Conservation (phyloP, 1,140 invertebrate species). For the Trachelipus rathkii region DNA sequence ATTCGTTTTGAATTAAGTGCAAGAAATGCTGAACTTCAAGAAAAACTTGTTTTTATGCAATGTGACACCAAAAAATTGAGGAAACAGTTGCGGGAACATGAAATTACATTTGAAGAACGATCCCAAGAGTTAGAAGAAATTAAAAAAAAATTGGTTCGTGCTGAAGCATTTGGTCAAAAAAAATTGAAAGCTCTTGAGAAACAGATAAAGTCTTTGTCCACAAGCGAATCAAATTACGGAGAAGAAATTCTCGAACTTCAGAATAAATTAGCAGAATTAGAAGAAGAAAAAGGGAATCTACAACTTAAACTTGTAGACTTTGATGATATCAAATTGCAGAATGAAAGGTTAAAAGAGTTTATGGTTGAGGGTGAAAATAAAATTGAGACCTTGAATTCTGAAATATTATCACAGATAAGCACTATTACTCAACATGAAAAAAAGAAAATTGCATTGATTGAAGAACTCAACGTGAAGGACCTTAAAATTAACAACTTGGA, state of each 20-base stretch:
- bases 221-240: constrained; percentile 56
- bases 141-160: constrained; percentile 77
- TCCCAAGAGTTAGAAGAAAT: constrained; percentile 65
- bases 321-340: constrained; percentile 56
- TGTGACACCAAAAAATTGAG: constrained; percentile 46
- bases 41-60: constrained; percentile 55
- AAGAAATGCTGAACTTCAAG: constrained; percentile 56
- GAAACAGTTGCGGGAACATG: constrained; percentile 46
- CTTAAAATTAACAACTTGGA: constrained; percentile 58
- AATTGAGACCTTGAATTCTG: constrained; percentile 52
- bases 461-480: constrained; percentile 54
- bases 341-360: constrained; percentile 52
- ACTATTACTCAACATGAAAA: constrained; percentile 61
- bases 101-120: constrained; percentile 50
- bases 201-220: constrained; percentile 66
- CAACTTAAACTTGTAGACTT: constrained; percentile 75
- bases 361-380: constrained; percentile 55
- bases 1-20: constrained; percentile 58
- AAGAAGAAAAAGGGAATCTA: constrained; percentile 85
- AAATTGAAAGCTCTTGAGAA: constrained; percentile 80
- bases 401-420: constrained; percentile 56
- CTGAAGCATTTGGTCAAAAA: constrained; percentile 71
- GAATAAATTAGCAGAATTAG: constrained; percentile 73
- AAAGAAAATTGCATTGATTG: constrained; percentile 63
- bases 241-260: constrained; percentile 66